Base-by-base conservation (phyloP, 2,888 invertebrate genomes). In the Drosophila testacea region DNA sequence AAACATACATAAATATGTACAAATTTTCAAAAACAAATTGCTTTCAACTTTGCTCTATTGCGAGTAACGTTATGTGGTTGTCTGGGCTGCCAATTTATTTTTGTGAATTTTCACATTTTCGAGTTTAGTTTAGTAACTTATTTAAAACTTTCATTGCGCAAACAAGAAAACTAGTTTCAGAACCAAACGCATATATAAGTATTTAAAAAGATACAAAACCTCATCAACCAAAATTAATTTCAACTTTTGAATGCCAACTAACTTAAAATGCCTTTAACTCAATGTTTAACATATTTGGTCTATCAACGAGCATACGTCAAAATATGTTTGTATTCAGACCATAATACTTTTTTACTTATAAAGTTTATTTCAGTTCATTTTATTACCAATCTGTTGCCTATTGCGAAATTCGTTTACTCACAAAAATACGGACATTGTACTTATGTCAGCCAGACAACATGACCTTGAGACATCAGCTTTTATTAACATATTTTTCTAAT, bases 401-500 rank as follows among this genome's bases (percentile, higher is more conserved):
- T 52, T n/a, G n/a, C 27, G 42, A 54, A 22, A 16, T 41, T 1
- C 13, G 3, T 13, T 13, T 7, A 22, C 16, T 27, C 42, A 44
- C 11, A 44, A 44, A 11, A 11, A 27, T 27, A 41, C 16, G 16
- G 4, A 16, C 22, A 22, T 22, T 22, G 16, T 16, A 16, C 56
- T n/a, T 48, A 55, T 54, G 41, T 52, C 22, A 44, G 27, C 28
- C 44, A 66, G 51, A 62, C 46, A 28, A 27, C 48, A 10, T 57
- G 69, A 55, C 83, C 87, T 83, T 83, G 81, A 79, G 68, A 42
- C 74, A 71, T 67, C 82, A 79, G 65, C 51, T 64, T 66, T 81
- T 77, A 79, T 83, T 83, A 83, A 69, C 76, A 83, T 50, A 59
- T 69, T 81, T 81, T 81, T 79, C 59, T 74, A 76, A 80, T 62